Conservation (phyloP, 2,113 vertebrate genomes). For the Cavia aperea region DNA sequence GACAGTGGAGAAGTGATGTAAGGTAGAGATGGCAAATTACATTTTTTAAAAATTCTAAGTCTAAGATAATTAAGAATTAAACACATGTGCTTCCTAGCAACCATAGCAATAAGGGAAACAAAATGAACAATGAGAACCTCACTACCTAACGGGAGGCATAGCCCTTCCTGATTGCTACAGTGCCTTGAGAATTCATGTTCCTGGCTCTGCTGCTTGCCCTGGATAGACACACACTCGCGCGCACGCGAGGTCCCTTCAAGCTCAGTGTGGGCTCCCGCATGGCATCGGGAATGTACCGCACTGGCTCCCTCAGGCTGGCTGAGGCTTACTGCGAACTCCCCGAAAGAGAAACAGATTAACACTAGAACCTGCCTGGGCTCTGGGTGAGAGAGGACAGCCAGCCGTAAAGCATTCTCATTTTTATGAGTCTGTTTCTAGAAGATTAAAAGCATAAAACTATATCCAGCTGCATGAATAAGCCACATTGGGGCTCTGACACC, state of each 20-base stretch:
- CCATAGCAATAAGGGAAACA: not conserved
- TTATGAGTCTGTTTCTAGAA: not conserved
- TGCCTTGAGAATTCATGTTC: not conserved
- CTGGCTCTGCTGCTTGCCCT: not conserved
- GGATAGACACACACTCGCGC: not conserved
- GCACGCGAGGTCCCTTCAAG: not conserved
- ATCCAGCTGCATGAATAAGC: not conserved
- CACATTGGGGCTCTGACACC: rapidly evolving
- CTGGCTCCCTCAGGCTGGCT: not conserved
- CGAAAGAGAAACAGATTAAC: not conserved
- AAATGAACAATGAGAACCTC: not conserved
- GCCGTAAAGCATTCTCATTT: not conserved
- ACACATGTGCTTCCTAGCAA: slow-evolving; percentile 21
- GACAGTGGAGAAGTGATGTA: not conserved
- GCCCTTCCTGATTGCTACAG: not conserved
- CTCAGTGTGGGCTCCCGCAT: not conserved
- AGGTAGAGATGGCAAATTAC: not conserved
- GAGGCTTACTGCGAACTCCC: not conserved
- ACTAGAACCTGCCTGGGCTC: not conserved
- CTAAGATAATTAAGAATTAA: not conserved
- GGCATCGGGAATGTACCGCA: not conserved
- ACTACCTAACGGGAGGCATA: not conserved
- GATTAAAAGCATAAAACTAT: not conserved
- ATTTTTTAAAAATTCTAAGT: not conserved
- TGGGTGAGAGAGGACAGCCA: not conserved